These are phyloP conservation scores for Rugalucina vietnamica DNA, from an alignment of 2,888 invertebrate species.

Conservation along the genomic window DNA sequence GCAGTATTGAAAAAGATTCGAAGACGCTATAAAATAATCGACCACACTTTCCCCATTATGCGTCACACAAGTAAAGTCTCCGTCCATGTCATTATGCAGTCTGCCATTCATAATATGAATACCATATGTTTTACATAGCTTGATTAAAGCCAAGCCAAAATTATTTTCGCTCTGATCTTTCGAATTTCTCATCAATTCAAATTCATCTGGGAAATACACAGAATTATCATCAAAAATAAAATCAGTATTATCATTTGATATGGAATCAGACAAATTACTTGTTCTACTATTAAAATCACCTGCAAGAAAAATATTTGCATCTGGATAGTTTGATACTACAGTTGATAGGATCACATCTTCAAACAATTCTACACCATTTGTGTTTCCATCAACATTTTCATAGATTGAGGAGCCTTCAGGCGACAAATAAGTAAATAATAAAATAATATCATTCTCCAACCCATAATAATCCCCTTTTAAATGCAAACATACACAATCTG, in stretches of 20 bases:
- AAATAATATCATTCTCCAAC: background rate
- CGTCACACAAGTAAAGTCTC: too few relatives aligned
- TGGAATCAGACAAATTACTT: background rate
- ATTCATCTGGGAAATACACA: background rate
- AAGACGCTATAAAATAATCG: too few relatives aligned
- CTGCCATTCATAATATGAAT: too few relatives aligned
- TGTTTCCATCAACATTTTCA: background rate
- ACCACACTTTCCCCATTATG: too few relatives aligned
- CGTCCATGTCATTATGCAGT: too few relatives aligned
- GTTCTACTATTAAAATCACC: background rate
- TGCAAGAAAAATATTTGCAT: too few relatives aligned
- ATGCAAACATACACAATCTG: conserved; percentile 1
- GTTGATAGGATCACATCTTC: background rate
- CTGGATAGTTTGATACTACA: background rate
- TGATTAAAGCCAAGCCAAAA: background rate
- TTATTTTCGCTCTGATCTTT: background rate
- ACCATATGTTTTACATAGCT: too few relatives aligned
- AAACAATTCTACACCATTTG: conserved; percentile 1
- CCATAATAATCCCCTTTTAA: background rate
- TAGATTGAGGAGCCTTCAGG: background rate
- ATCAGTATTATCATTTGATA: background rate
- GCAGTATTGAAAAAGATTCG: too few relatives aligned
- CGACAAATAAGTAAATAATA: conserved; percentile 7
- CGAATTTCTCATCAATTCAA: background rate
- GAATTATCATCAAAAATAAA: background rate